Conservation (phyloP, 1,140 invertebrate species). For the Aethina tumida region DNA sequence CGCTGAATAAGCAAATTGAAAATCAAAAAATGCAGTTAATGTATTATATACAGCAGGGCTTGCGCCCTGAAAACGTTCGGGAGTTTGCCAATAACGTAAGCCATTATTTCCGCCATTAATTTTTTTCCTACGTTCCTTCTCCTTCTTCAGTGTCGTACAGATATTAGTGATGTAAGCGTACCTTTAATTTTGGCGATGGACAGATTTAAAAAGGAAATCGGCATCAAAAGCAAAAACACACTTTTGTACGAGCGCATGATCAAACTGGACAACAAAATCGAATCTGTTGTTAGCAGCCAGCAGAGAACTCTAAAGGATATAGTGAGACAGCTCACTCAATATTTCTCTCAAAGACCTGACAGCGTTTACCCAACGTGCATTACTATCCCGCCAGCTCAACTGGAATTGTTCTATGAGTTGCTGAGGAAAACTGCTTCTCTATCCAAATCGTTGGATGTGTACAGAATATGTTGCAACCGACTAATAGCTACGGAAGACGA, state of each 20-base stretch:
- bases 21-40: slow-evolving; percentile 24
- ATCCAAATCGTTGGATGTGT: slow-evolving; percentile 17
- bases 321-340: slow-evolving; percentile 14
- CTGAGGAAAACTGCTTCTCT: slow-evolving; percentile 15
- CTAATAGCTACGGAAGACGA: slow-evolving; percentile 25
- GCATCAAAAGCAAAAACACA: slow-evolving; percentile 22
- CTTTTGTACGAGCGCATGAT: slow-evolving; percentile 23
- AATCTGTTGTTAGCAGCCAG: slow-evolving; percentile 13
- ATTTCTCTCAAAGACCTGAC: not conserved
- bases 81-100: slow-evolving; percentile 22
- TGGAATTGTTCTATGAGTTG: slow-evolving; percentile 20
- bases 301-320: slow-evolving; percentile 22
- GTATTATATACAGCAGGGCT: slow-evolving; percentile 22
- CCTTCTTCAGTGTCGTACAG: slow-evolving; percentile 20
- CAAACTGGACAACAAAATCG: slow-evolving; percentile 16
- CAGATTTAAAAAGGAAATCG: slow-evolving; percentile 20
- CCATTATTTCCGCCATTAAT: not conserved
- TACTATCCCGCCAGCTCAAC: not conserved
- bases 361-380: not conserved
- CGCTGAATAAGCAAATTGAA: slow-evolving; percentile 19
- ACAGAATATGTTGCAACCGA: slow-evolving; percentile 21
- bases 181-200: slow-evolving; percentile 22
- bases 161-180: slow-evolving; percentile 19
- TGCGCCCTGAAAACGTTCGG: slow-evolving; percentile 14
- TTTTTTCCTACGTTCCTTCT: not conserved